Conservation (phyloP, 2,888 invertebrate genomes). For the Mantis religiosa region DNA sequence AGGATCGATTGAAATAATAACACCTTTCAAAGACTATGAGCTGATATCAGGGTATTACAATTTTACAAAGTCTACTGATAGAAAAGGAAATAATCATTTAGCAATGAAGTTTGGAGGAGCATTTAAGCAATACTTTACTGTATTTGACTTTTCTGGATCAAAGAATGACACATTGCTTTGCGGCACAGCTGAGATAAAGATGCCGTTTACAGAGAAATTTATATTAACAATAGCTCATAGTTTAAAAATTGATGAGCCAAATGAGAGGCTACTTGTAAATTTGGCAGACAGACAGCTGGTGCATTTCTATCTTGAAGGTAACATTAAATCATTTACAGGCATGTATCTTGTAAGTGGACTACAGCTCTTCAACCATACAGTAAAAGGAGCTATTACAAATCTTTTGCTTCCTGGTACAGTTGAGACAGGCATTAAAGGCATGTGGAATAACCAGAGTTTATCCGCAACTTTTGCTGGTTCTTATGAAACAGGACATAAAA, state of each 20-base stretch:
- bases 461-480: neutral
- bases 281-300: constrained; percentile 14
- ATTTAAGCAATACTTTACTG: constrained; percentile 12
- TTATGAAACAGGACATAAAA: neutral
- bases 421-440: constrained; percentile 3
- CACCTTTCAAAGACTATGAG: constrained; percentile 30
- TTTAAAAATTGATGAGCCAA: constrained; percentile 2
- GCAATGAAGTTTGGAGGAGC: neutral
- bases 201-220: constrained; percentile 17
- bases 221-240: constrained; percentile 9
- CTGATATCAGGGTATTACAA: constrained; percentile 13
- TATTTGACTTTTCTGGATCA: constrained; percentile 1
- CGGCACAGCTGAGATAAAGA: constrained; percentile 7
- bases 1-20: constrained; percentile 12
- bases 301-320: constrained; percentile 16
- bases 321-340: constrained; percentile 9
- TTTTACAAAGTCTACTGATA: neutral
- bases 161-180: constrained; percentile 4
- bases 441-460: constrained; percentile 21
- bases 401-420: neutral
- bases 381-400: constrained; percentile 8
- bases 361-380: constrained; percentile 10
- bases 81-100: neutral
- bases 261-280: neutral
- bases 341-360: constrained; percentile 11